Evolutionary conservation across 2,888 invertebrate genomes (phyloP).

Genomic region (Leptopterna dolabrata): DNA sequence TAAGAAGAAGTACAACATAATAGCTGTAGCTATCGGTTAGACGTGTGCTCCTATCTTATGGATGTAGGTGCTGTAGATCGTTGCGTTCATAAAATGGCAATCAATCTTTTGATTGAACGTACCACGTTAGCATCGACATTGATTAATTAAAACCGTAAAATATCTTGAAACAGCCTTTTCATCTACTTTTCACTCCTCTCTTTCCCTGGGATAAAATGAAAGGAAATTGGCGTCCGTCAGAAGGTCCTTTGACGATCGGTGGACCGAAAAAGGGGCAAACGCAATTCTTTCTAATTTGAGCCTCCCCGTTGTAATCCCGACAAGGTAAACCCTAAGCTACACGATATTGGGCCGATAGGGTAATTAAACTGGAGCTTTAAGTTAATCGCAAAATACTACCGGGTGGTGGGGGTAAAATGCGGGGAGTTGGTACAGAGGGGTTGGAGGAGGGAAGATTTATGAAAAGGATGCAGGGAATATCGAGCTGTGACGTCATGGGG

Average conservation of each 20-base stretch:
- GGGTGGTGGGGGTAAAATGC: neutral
- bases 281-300: conserved; percentile 27
- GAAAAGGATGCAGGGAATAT: conserved; percentile 53
- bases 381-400: conserved; percentile 34
- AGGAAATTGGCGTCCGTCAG: conserved; percentile 16
- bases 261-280: neutral
- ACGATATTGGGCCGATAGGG: conserved; percentile 35
- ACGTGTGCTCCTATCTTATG: too few relatives aligned
- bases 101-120: neutral
- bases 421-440: conserved; percentile 1
- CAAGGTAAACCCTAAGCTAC: conserved; percentile 29
- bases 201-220: neutral
- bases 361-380: conserved; percentile 15
- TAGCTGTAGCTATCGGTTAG: too few relatives aligned
- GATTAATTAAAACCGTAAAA: neutral
- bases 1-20: too few relatives aligned
- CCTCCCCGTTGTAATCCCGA: neutral
- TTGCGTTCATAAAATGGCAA: neutral
- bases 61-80: too few relatives aligned
- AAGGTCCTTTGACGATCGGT: conserved; percentile 14
- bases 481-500: conserved; percentile 50
- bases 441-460: conserved; percentile 24
- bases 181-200: neutral
- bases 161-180: neutral
- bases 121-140: neutral